phyloP scores from a whole-genome alignment of 2,113 vertebrate species.

The Rallus limicola region DNA sequence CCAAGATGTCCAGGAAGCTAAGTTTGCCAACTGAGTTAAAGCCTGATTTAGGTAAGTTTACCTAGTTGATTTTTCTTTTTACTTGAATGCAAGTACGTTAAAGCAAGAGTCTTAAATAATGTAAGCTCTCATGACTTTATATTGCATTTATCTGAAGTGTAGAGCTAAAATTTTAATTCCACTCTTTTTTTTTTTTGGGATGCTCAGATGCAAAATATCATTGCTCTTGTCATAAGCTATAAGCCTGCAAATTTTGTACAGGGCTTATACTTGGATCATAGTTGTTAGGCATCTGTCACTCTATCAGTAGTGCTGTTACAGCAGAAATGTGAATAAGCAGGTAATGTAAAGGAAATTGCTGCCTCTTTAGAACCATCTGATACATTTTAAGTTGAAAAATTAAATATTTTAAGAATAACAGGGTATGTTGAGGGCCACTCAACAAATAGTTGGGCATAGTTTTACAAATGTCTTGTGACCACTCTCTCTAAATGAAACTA shows the following conservation, averaged over 20 bases:
- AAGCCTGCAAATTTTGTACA: slow-evolving; percentile 26
- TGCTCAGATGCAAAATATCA: slow-evolving; percentile 13
- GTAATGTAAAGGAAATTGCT: background rate
- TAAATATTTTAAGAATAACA: background rate
- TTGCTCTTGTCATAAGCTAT: slow-evolving; percentile 34
- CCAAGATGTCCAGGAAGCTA: slow-evolving; percentile 99
- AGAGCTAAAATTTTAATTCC: slow-evolving; percentile 36
- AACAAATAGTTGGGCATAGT: background rate
- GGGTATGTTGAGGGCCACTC: background rate
- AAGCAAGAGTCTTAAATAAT: background rate
- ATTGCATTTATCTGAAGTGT: background rate
- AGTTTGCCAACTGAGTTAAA: slow-evolving; percentile 99
- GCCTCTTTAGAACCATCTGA: background rate
- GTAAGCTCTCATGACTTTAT: background rate
- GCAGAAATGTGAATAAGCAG: background rate
- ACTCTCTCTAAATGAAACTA: slow-evolving; percentile 1
- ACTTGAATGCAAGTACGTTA: background rate
- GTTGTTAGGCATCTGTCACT: background rate
- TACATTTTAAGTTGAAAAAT: background rate
- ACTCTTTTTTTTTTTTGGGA: background rate
- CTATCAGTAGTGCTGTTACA: background rate
- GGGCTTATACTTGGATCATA: background rate
- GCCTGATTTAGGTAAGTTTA: slow-evolving; percentile 99
- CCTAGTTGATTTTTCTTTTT: slow-evolving; percentile 53
- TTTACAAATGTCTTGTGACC: background rate